These are phyloP conservation scores for Fukomys damarensis DNA, from an alignment of 2,113 vertebrate species.

Conservation along the genomic window DNA sequence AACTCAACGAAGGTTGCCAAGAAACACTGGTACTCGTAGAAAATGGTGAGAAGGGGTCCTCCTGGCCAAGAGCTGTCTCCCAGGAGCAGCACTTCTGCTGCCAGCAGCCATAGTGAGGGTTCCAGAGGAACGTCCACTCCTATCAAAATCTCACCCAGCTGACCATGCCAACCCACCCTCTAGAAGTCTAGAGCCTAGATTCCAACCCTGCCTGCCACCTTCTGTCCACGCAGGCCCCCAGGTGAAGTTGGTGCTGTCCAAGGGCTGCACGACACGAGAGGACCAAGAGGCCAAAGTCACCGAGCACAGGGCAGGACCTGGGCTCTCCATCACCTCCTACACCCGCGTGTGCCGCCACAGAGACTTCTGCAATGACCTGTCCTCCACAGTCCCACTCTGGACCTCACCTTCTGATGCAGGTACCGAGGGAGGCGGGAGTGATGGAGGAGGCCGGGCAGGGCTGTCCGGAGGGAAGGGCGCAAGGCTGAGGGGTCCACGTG, in stretches of 20 bases:
- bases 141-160: not conserved
- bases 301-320: not conserved
- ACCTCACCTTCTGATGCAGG: rapidly evolving
- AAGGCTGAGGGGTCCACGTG: not conserved
- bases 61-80: rapidly evolving
- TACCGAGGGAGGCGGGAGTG: not conserved
- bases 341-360: constrained; percentile 1
- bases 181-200: no score
- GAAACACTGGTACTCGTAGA: not conserved
- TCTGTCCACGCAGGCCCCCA: not conserved
- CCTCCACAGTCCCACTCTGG: not conserved
- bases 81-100: no score
- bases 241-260: not conserved
- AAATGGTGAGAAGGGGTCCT: not conserved
- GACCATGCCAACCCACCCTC: not conserved
- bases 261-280: not conserved
- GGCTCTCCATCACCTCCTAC: constrained; percentile 61
- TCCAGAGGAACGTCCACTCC: not conserved
- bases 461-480: rapidly evolving
- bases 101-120: not conserved
- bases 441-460: no score
- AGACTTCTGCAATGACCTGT: constrained; percentile 60
- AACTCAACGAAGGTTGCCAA: not conserved
- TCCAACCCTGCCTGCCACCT: no score
- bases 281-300: constrained; percentile 21